Evolutionary conservation across 2,888 invertebrate species (phyloP).

Genomic region (Dynastes grantii): DNA sequence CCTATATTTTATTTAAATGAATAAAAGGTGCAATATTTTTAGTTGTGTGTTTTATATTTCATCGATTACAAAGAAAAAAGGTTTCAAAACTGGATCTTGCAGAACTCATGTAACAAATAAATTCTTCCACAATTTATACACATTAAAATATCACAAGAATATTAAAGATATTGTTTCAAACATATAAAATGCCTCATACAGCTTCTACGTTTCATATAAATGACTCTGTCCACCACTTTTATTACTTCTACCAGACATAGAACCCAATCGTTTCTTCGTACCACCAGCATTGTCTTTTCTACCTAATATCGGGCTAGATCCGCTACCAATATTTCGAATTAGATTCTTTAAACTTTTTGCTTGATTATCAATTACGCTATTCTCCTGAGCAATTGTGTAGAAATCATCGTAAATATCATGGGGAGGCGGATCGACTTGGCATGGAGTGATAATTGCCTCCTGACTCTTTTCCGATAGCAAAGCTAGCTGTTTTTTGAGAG

Average conservation of each 20-base stretch:
- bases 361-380: slow-evolving; percentile 75
- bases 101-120: background rate
- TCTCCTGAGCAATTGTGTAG: slow-evolving; percentile 89
- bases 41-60: slow-evolving; percentile 10
- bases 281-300: slow-evolving; percentile 73
- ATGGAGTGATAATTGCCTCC: slow-evolving; percentile 72
- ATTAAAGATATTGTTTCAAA: too few species aligned
- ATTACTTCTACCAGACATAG: slow-evolving; percentile 45
- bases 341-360: slow-evolving; percentile 85
- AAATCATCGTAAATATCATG: slow-evolving; percentile 91
- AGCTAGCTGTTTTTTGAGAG: slow-evolving; percentile 75
- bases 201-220: slow-evolving; percentile 42
- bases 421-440: slow-evolving; percentile 80
- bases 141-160: background rate
- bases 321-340: slow-evolving; percentile 85
- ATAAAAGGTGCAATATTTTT: slow-evolving; percentile 35
- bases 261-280: slow-evolving; percentile 49
- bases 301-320: slow-evolving; percentile 86
- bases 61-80: background rate
- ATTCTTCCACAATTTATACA: background rate
- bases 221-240: slow-evolving; percentile 39
- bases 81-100: background rate
- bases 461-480: slow-evolving; percentile 71
- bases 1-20: slow-evolving; percentile 39
- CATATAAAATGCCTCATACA: background rate